Percentiles rank a stretch among this genome's conserved stretches.
phyloP scores from a whole-genome alignment of 2,797 vertebrate genomes.

The Petrocephalus schoutedeni region DNA sequence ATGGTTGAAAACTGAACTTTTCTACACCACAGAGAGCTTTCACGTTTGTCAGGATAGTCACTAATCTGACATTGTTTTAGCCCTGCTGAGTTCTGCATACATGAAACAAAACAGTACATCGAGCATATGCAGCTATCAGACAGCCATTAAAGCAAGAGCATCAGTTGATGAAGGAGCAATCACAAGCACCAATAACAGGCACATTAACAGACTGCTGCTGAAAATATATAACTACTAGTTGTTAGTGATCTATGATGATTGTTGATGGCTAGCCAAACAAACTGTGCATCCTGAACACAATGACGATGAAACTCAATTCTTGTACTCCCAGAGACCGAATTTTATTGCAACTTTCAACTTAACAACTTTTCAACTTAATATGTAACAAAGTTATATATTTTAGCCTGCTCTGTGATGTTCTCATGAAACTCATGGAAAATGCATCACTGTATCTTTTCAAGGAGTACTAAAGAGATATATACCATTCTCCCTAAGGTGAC shows the following conservation, averaged over 20 bases:
- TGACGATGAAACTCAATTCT: background rate
- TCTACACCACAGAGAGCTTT: background rate
- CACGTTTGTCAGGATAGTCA: background rate
- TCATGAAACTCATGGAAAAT: slow-evolving; percentile 1
- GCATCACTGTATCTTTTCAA: background rate
- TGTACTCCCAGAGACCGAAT: background rate
- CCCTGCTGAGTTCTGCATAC: background rate
- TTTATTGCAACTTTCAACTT: background rate
- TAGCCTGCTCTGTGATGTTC: background rate
- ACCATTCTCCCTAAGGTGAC: background rate
- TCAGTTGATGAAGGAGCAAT: background rate
- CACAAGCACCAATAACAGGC: background rate
- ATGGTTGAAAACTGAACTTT: background rate
- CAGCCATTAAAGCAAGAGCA: background rate
- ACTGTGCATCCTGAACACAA: background rate
- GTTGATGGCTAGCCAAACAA: background rate
- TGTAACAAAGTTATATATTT: background rate
- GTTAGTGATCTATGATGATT: background rate
- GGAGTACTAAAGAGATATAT: background rate
- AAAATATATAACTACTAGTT: background rate
- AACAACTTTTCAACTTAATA: background rate
- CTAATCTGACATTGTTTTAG: background rate
- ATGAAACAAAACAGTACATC: background rate
- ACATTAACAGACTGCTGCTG: background rate
- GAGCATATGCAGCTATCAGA: background rate